Evolutionary conservation across 2,888 invertebrate species (phyloP), one percentile per base, ranked within the genome.

Genomic region (Lamellibrachia columna): DNA sequence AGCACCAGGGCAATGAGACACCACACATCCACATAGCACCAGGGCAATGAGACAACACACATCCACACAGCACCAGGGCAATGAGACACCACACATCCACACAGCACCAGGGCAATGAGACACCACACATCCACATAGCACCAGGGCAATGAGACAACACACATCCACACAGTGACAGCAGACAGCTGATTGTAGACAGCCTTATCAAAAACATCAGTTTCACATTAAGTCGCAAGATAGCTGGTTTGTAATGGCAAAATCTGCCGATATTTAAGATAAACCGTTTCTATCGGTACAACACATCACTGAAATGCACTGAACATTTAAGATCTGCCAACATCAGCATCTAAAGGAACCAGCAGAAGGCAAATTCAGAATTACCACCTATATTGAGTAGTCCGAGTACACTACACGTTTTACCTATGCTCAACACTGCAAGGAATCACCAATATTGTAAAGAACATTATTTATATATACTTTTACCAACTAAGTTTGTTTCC

Each of bases 91-190:
- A 9, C 9, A 55, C 3, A 55, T 40, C 40, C 75, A 52, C 75
- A 90, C 52, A 92, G 52, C 55, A 90, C 60, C 90, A 60, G 52
- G n/a, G 91, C 90, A 53, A 60, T 92, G 90, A 92, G 91, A n/a
- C 6, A 7, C 90, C n/a, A 9, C 9, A 55, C 3, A 55, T 40
- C 40, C 40, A 40, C 40, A 40, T 40, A 40, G 40, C 40, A 40
- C 40, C 40, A 40, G 40, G 40, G 40, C 40, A 40, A 40, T 40
- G 40, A 40, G 40, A 40, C 40, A 40, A 0, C 55, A 9, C 55
- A 55, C 75, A 75, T n/a, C 4, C 15, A 11, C 75, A 22, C 75
- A 75, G 75, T 75, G 4, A 75, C 75, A 22, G 11, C 22, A n/a
- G 75, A n/a, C 75, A 22, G n/a, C 15, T 75, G n/a, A n/a, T 6